Conservation (phyloP, 2,113 vertebrate genomes). For the Cyanoliseus patagonus region DNA sequence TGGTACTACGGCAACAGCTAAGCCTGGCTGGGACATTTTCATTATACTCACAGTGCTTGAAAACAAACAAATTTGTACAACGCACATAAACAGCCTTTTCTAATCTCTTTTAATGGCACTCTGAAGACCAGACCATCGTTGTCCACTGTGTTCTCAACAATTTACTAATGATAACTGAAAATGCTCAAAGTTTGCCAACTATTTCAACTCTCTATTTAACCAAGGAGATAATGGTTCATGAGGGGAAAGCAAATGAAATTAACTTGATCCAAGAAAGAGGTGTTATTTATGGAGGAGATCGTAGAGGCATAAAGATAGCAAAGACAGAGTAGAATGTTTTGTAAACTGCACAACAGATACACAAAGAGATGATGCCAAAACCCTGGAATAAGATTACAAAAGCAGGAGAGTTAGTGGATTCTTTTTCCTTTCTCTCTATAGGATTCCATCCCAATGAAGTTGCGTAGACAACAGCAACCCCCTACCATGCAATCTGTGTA, state of each 20-base stretch:
- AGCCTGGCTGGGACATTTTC: slow-evolving; percentile 42
- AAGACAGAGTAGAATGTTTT: neutral
- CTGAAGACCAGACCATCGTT: slow-evolving; percentile 42
- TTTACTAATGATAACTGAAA: slow-evolving; percentile 65
- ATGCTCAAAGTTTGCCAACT: slow-evolving; percentile 50
- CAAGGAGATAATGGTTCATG: slow-evolving; percentile 16
- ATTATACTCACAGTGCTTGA: slow-evolving; percentile 46
- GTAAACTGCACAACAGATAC: neutral
- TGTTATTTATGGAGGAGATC: neutral
- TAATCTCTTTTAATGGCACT: slow-evolving; percentile 53
- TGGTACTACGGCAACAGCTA: slow-evolving; percentile 50
- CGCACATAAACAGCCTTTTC: slow-evolving; percentile 53
- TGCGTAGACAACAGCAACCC: neutral
- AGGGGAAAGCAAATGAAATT: neutral
- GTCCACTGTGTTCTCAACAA: slow-evolving; percentile 46
- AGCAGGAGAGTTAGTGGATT: neutral
- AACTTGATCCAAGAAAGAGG: neutral
- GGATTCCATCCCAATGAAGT: slow-evolving; percentile 37
- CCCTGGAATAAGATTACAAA: slow-evolving; percentile 26
- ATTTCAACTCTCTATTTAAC: slow-evolving; percentile 27
- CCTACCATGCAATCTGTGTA: neutral
- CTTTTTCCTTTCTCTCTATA: neutral
- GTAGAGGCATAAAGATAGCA: slow-evolving; percentile 3
- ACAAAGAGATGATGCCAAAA: slow-evolving; percentile 27
- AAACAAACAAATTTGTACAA: slow-evolving; percentile 69